Percentiles rank a stretch among this genome's conserved stretches.
These are phyloP conservation scores for Pheosia gnoma DNA, from an alignment of 2,888 invertebrate genomes.

Conservation along the genomic window DNA sequence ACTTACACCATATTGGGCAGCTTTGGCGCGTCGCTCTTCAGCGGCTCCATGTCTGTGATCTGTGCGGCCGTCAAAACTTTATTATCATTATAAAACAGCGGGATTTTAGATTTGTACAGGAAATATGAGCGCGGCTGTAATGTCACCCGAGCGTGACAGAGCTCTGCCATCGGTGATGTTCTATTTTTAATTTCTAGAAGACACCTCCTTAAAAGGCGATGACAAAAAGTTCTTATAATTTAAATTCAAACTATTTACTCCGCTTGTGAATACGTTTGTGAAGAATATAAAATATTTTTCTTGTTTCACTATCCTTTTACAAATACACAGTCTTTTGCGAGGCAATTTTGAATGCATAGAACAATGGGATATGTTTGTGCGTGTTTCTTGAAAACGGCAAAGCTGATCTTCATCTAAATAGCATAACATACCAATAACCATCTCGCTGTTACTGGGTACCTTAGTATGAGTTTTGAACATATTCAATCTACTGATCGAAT, in stretches of 20 bases:
- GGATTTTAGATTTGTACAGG: constrained; percentile 14
- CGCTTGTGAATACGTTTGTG: no score
- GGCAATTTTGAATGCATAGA: no score
- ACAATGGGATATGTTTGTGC: no score
- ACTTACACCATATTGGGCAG: constrained; percentile 75
- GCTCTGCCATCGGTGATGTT: constrained; percentile 31
- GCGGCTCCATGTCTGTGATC: constrained; percentile 56
- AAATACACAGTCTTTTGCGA: no score
- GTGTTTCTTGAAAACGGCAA: no score
- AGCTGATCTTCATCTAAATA: no score
- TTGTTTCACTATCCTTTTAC: no score
- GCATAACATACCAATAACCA: no score
- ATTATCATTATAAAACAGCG: constrained; percentile 34
- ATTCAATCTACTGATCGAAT: no score
- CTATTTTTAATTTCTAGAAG: constrained; percentile 37
- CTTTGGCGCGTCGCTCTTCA: constrained; percentile 56
- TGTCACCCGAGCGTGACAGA: constrained; percentile 25
- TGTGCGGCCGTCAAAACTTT: constrained; percentile 2
- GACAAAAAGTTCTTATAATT: neutral
- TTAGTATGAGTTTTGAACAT: no score
- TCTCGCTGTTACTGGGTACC: no score
- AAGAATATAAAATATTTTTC: no score
- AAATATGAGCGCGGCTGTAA: constrained; percentile 2
- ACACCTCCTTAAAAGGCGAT: neutral
- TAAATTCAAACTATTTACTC: neutral